A percentile compares a stretch with the other conserved stretches of the same genome.
phyloP scores from a whole-genome alignment of 2,888 invertebrate genomes.

The Phengaris arion region DNA sequence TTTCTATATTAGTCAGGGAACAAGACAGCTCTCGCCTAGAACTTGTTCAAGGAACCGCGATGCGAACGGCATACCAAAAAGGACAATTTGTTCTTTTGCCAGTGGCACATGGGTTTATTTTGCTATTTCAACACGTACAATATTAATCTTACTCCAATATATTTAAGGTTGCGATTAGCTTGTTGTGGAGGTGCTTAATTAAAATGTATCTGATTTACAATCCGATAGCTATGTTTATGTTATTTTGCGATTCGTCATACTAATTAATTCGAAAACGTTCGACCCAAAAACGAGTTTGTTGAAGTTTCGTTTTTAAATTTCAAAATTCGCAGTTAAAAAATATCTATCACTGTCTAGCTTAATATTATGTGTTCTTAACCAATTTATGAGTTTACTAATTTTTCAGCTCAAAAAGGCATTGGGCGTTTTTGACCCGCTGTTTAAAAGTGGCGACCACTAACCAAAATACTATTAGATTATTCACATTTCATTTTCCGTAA shows the following conservation, averaged over 20 bases:
- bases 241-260: slow-evolving; percentile 9
- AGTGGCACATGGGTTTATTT: slow-evolving; percentile 28
- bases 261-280: slow-evolving; percentile 13
- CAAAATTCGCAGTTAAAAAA: neutral
- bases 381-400: no score
- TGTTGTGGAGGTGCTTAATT: neutral
- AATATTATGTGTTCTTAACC: no score
- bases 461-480: no score
- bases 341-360: neutral
- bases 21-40: slow-evolving; percentile 59
- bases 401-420: neutral
- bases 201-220: slow-evolving; percentile 3
- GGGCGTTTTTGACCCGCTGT: no score
- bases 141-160: neutral
- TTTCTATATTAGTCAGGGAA: slow-evolving; percentile 56
- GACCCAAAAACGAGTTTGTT: slow-evolving; percentile 20
- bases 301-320: slow-evolving; percentile 1
- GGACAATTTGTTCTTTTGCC: slow-evolving; percentile 37
- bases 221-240: slow-evolving; percentile 24
- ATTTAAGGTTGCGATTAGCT: neutral
- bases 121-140: slow-evolving; percentile 29
- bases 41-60: slow-evolving; percentile 47
- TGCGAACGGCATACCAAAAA: slow-evolving; percentile 60
- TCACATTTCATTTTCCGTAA: no score
- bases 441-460: no score